Percentiles rank a stretch among this genome's conserved stretches.
Conservation (phyloP, 1,140 invertebrate genomes). For the Thaumatotibia leucotreta region DNA sequence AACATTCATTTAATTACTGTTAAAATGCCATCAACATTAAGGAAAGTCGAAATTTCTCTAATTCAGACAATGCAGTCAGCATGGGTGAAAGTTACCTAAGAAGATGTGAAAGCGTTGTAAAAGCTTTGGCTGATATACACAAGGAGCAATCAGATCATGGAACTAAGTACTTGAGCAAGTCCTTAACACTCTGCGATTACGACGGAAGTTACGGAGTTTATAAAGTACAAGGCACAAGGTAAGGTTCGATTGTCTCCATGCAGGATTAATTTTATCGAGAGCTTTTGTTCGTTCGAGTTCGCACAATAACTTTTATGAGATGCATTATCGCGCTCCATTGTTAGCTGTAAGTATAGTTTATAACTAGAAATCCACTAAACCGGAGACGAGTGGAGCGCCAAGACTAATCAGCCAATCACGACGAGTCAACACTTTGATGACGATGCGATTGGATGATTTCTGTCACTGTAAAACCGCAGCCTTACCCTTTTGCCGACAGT, state of each 20-base stretch:
- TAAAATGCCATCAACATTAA: too few species aligned
- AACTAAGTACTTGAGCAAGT: conserved; percentile 61
- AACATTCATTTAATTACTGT: too few species aligned
- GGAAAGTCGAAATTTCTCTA: neutral
- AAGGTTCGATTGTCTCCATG: conserved; percentile 20
- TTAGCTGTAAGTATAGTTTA: neutral
- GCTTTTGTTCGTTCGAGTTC: too few species aligned
- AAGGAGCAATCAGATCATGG: conserved; percentile 74
- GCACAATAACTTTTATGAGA: too few species aligned
- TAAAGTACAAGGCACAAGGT: conserved; percentile 72
- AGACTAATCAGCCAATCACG: neutral
- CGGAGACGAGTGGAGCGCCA: too few species aligned
- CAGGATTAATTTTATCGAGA: neutral
- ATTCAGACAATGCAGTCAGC: conserved; percentile 48
- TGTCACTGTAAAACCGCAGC: neutral
- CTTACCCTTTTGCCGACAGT: neutral
- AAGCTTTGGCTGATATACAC: conserved; percentile 65
- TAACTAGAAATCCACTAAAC: neutral
- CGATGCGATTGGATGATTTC: neutral
- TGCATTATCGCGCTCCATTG: neutral
- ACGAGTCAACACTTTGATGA: neutral
- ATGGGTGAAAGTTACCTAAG: conserved; percentile 76
- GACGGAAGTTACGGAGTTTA: conserved; percentile 79
- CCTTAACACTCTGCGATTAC: conserved; percentile 74
- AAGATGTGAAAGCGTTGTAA: conserved; percentile 77